Base-by-base conservation (phyloP, 2,113 vertebrate genomes). In the Symphodus melops region DNA sequence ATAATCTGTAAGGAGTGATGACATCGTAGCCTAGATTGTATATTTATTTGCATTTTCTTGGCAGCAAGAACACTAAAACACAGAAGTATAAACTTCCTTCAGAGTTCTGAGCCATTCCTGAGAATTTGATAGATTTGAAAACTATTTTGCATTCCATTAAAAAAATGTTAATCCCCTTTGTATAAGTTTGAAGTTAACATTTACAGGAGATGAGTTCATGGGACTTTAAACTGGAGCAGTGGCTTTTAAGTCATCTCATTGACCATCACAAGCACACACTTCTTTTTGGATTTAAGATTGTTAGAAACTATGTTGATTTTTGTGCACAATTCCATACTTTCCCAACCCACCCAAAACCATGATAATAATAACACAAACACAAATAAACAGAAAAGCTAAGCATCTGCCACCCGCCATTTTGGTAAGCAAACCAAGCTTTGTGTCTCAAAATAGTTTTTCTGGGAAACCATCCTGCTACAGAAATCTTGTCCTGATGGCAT, bases 301-400 rank as follows among this genome's bases (percentile, higher is more conserved):
- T 65, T 20, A 23, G 9, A 51, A 57, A 64, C 37, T n/a, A 21
- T 70, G 70, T 85, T 55, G 61, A 72, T 82, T 25, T 72, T 69
- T 56, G 21, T 54, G 42, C 0, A 1, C 54, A 60, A 23, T 46
- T 68, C 21, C 6, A 51, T 55, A 48, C 16, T 37, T 52, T 33
- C 1, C 8, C 8, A 28, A 61, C 5, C 48, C 48, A 63, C 23
- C 17, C n/a, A 51, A 46, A 17, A 60, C 20, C 59, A 33, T 23
- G 39, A 58, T 19, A 59, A 62, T 12, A 60, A 62, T 44, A 4
- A 39, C 39, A 39, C 39, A 52, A n/a, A 61, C 28, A 41, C 55
- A n/a, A 20, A 60, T 33, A 20, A n/a, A 16, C 7, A 77, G 16
- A 74, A 14, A 59, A 6, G 21, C 37, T 23, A 48, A 70, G 51